These are phyloP conservation scores for Schizopygopsis malacanthus DNA, from an alignment of 2,797 vertebrate species.

Conservation along the genomic window DNA sequence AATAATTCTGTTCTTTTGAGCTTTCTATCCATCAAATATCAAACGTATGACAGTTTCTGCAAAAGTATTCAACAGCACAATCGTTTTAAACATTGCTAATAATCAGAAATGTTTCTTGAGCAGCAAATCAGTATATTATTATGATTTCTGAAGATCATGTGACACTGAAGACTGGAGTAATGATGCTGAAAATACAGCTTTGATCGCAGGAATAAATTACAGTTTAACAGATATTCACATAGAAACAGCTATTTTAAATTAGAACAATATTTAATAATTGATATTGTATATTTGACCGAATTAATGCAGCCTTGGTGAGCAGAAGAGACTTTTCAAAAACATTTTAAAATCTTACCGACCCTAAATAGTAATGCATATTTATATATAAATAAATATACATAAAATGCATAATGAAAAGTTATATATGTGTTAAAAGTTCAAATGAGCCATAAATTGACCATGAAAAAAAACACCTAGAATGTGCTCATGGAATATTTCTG, in stretches of 20 bases:
- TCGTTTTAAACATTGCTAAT: neutral
- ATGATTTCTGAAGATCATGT: neutral
- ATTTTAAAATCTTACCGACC: neutral
- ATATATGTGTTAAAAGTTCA: neutral
- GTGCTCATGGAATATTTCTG: neutral
- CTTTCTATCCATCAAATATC: neutral
- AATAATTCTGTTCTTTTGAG: neutral
- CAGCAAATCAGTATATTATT: neutral
- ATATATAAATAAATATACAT: neutral
- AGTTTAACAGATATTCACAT: neutral
- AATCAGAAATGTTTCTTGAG: neutral
- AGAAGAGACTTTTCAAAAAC: neutral
- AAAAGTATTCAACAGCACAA: neutral
- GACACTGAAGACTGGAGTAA: conserved; percentile 3
- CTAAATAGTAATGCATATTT: neutral
- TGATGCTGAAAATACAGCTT: neutral
- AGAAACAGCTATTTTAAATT: neutral
- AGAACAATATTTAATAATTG: too few species aligned
- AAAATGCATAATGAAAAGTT: neutral
- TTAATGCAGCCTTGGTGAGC: too few species aligned
- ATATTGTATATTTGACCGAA: neutral
- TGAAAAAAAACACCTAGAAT: neutral
- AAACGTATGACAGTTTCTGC: neutral
- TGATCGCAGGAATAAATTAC: neutral
- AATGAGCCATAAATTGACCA: neutral